Percentiles rank a stretch among this genome's conserved stretches.
phyloP scores from a whole-genome alignment of 2,113 vertebrate genomes.

The Zosterops japonicus region DNA sequence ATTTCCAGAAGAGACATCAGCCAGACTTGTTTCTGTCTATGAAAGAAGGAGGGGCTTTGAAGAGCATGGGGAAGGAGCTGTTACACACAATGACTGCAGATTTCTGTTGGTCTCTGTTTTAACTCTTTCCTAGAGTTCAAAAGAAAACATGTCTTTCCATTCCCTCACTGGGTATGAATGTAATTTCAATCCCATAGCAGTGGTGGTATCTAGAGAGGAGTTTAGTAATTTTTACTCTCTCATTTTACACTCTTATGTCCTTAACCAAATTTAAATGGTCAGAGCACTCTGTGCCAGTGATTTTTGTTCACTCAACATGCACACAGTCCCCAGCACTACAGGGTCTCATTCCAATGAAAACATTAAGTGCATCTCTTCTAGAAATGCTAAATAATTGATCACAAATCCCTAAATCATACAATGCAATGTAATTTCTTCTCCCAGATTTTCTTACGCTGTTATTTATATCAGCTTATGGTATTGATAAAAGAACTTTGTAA shows the following conservation, averaged over 20 bases:
- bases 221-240: background rate
- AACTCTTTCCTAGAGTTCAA: background rate
- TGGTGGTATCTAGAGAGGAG: background rate
- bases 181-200: background rate
- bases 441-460: conserved; percentile 7
- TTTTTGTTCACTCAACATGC: fast-evolving
- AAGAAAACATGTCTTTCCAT: background rate
- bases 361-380: background rate
- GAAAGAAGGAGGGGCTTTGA: background rate
- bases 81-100: background rate
- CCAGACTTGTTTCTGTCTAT: background rate
- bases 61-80: background rate
- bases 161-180: background rate
- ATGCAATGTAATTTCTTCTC: background rate
- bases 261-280: conserved; percentile 13
- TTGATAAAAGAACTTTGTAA: conserved; percentile 37
- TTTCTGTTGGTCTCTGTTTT: background rate
- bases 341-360: background rate
- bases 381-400: conserved; percentile 50
- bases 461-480: conserved; percentile 14
- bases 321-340: background rate
- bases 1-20: background rate
- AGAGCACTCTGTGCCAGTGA: background rate
- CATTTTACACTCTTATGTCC: background rate
- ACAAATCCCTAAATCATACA: conserved; percentile 7